Conservation (phyloP, 2,113 vertebrate species). For the Antechinus flavipes region DNA sequence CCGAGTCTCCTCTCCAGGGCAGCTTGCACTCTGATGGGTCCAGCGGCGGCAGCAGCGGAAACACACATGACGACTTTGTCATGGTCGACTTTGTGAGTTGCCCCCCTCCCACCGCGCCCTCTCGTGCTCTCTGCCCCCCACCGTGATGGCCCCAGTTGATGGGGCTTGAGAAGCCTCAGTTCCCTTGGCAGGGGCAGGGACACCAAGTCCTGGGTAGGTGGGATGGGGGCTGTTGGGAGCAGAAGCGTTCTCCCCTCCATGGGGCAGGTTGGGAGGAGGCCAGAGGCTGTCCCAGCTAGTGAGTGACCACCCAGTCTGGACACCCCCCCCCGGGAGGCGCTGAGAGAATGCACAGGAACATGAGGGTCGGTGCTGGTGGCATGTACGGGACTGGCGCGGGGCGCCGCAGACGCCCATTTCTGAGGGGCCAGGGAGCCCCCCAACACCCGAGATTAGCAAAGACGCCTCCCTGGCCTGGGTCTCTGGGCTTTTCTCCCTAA, state of each 20-base stretch:
- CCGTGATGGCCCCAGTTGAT: no score
- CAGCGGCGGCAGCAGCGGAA: slow-evolving; percentile 89
- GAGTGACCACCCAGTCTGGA: background rate
- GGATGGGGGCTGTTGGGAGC: background rate
- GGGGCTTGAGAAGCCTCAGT: no score
- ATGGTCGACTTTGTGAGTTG: slow-evolving; percentile 97
- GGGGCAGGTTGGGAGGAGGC: no score
- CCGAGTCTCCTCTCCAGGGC: slow-evolving; percentile 92
- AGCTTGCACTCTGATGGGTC: slow-evolving; percentile 95
- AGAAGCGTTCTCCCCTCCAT: no score
- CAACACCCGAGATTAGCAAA: background rate
- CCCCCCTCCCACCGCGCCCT: background rate
- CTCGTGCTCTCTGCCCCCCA: background rate
- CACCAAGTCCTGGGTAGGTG: no score
- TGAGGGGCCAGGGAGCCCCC: background rate
- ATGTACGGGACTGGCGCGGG: background rate
- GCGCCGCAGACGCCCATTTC: no score
- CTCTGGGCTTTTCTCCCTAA: background rate
- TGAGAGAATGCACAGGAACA: background rate
- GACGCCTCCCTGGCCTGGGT: no score
- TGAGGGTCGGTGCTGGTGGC: background rate
- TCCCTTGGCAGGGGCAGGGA: background rate
- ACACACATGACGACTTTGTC: slow-evolving; percentile 95
- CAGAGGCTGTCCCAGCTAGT: background rate
- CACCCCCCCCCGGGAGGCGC: no score